Evolutionary conservation across 2,113 vertebrate genomes (phyloP).

Genomic region (Grammomys dolichurus): DNA sequence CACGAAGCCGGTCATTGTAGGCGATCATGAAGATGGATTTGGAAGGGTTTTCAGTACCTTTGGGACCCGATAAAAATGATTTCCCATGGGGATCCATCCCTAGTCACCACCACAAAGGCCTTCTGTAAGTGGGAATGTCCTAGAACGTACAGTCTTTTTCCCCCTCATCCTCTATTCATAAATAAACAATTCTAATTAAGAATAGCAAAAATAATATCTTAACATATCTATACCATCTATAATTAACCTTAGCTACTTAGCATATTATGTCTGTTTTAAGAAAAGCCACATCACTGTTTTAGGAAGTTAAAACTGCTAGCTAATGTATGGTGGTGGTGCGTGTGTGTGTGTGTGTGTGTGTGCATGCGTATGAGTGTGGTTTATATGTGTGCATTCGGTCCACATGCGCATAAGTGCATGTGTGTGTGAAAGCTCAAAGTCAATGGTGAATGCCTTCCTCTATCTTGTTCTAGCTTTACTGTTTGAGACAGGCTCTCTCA

Average conservation of each 20-base stretch:
- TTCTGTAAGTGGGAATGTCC: background rate
- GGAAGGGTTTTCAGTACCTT: background rate
- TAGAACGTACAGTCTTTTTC: background rate
- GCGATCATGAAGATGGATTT: background rate
- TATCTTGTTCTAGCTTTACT: background rate
- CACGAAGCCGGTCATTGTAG: too few relatives aligned
- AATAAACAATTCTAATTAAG: conserved; percentile 29
- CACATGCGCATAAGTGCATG: background rate
- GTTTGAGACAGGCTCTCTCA: background rate
- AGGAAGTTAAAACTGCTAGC: background rate
- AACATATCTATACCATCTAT: background rate
- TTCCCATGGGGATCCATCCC: background rate
- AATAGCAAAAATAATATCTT: background rate
- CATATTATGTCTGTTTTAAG: background rate
- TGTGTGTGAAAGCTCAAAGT: background rate
- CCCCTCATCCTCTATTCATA: background rate
- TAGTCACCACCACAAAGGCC: background rate
- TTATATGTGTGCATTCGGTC: background rate
- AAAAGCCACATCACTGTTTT: background rate
- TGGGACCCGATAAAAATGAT: background rate
- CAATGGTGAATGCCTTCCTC: background rate
- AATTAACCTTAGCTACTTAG: background rate
- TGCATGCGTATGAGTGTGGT: background rate
- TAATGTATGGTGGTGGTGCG: too few relatives aligned
- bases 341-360: background rate